Percentiles rank a stretch among this genome's conserved stretches.
These are phyloP conservation scores for Polyboroides typus DNA, from an alignment of 2,797 vertebrate species.

Conservation along the genomic window DNA sequence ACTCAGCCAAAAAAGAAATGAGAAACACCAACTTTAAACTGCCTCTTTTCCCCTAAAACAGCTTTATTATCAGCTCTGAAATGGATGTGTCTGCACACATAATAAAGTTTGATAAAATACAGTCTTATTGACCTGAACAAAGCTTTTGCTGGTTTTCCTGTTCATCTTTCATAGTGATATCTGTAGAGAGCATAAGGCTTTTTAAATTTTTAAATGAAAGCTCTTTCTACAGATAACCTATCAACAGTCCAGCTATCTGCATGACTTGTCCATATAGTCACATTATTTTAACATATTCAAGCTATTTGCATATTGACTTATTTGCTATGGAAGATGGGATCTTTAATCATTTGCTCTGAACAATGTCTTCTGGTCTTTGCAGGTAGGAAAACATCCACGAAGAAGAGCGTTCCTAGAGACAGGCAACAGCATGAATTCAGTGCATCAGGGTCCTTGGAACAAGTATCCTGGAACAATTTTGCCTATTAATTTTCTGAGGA, in stretches of 20 bases:
- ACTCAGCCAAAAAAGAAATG: neutral
- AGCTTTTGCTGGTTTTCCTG: conserved; percentile 2
- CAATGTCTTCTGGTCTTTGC: neutral
- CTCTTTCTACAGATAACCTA: neutral
- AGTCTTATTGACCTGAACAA: neutral
- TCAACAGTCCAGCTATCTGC: neutral
- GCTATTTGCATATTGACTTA: conserved; percentile 18
- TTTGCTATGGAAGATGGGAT: neutral
- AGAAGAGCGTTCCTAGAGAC: neutral
- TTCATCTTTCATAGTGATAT: conserved; percentile 3
- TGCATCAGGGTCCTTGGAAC: neutral
- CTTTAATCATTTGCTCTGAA: neutral
- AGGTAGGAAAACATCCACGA: neutral
- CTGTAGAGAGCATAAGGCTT: neutral
- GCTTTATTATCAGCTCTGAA: conserved; percentile 28
- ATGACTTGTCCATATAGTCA: neutral
- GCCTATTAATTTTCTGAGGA: conserved; percentile 15
- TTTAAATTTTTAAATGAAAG: conserved; percentile 4
- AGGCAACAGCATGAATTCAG: neutral
- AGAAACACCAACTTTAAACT: neutral
- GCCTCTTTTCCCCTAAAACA: neutral
- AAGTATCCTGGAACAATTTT: neutral
- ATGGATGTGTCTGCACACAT: neutral
- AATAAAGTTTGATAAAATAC: conserved; percentile 35
- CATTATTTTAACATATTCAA: conserved; percentile 8